Evolutionary conservation across 1,140 invertebrate genomes (phyloP), one percentile per base, ranked within the genome.

Genomic region (Neodiprion lecontei): DNA sequence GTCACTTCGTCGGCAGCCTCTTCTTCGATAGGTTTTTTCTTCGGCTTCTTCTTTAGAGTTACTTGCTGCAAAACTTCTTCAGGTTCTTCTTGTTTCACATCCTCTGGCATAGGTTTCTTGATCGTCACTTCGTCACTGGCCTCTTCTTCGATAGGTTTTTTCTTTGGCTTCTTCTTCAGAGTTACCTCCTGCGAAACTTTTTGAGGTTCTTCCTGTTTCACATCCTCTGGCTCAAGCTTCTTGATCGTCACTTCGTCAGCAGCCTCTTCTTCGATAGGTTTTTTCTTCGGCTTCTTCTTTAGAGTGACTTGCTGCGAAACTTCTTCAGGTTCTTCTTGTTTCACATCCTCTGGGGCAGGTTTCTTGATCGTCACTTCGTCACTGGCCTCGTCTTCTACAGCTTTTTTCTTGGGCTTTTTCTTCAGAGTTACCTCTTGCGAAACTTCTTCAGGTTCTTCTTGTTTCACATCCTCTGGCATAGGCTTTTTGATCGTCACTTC

Each of bases 231-330:
- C 21, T 78, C 72, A 21, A 74, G 75, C 80, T 88, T 86, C 72
- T 85, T 79, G 23, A 86, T 78, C 8, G 77, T 86, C 2, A 87
- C 70, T 79, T 85, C 81, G 61, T 86, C 87, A 49, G 76, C 75
- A n/a, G 75, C 68, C 48, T 82, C 87, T 76, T 81, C 80, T 48
- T 81, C 73, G 14, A 70, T 76, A 8, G 77, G 77, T 75, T 78
- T 82, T 17, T 61, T 61, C 53, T 61, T 75, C n/a, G 78, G 77
- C 23, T 77, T 76, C 75, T 85, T 82, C 75, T 75, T 88, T 71
- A 73, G 80, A 48, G 68, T 80, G 67, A 84, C 75, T 82, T 87
- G 77, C 12, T 88, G 87, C 47, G 82, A 72, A 21, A 75, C 70
- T 71, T 88, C 80, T 72, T 88, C 84, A 9, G 76, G 74, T 23